These are phyloP conservation scores for Drosophila ananassae DNA, from an alignment of 1,140 invertebrate species.

Conservation along the genomic window DNA sequence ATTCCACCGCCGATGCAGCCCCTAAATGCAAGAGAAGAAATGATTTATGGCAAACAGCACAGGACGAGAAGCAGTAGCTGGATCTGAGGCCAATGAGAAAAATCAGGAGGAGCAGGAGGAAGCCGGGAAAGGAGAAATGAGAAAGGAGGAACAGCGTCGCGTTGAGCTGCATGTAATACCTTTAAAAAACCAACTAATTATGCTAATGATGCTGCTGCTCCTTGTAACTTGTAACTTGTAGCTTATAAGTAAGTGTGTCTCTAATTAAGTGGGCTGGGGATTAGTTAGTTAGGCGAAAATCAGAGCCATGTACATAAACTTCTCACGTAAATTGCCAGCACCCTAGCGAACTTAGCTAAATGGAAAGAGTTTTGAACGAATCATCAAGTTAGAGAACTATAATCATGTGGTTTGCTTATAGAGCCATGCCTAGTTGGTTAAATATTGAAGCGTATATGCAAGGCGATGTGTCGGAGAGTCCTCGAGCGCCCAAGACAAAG, in stretches of 20 bases:
- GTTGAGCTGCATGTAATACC: slow-evolving; percentile 49
- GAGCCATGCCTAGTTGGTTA: slow-evolving; percentile 37
- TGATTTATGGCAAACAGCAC: slow-evolving; percentile 27
- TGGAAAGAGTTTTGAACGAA: slow-evolving; percentile 16
- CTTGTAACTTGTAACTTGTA: slow-evolving; percentile 36
- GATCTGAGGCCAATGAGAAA: slow-evolving; percentile 1
- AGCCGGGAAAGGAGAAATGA: background rate
- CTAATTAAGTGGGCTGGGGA: slow-evolving; percentile 69
- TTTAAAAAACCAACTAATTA: slow-evolving; percentile 65
- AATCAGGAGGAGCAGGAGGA: background rate
- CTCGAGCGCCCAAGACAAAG: background rate
- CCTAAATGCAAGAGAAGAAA: slow-evolving; percentile 47
- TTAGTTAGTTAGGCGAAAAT: slow-evolving; percentile 59
- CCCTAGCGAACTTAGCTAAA: slow-evolving; percentile 47
- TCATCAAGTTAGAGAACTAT: slow-evolving; percentile 28
- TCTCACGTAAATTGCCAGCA: slow-evolving; percentile 50
- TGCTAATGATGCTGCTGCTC: slow-evolving; percentile 55
- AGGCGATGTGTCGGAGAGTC: background rate
- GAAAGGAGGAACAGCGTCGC: slow-evolving; percentile 2
- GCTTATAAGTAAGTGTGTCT: slow-evolving; percentile 74
- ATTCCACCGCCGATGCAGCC: slow-evolving; percentile 74
- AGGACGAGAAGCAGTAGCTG: slow-evolving; percentile 9
- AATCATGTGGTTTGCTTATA: slow-evolving; percentile 35
- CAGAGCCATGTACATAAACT: slow-evolving; percentile 68
- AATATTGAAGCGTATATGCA: slow-evolving; percentile 20